phyloP scores from a whole-genome alignment of 2,888 invertebrate species.

The Protodeltote pygarga region DNA sequence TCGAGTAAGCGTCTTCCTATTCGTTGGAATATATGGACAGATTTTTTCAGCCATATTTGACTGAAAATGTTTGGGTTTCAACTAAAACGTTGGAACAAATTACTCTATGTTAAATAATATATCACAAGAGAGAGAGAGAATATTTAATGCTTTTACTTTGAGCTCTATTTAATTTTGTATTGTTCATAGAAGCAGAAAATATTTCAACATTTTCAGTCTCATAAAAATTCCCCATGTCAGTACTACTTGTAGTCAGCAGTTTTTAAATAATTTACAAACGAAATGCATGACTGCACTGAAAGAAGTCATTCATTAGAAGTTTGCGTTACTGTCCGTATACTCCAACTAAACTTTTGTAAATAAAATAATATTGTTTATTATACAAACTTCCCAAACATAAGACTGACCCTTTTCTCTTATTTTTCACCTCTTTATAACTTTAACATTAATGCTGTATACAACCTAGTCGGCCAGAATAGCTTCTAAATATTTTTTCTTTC shows the following conservation, averaged over 20 bases:
- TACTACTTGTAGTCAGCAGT: not conserved
- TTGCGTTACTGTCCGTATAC: constrained; percentile 43
- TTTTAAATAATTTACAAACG: constrained; percentile 19
- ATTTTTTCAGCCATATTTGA: constrained; percentile 41
- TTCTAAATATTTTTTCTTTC: constrained; percentile 75
- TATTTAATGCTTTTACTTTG: too few species aligned
- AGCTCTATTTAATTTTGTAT: constrained; percentile 3
- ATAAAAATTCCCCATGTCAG: constrained; percentile 15
- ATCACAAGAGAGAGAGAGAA: too few species aligned
- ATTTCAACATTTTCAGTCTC: constrained; percentile 8
- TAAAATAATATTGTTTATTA: constrained; percentile 78
- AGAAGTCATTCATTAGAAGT: constrained; percentile 16
- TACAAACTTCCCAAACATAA: constrained; percentile 87
- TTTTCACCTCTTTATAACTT: constrained; percentile 80
- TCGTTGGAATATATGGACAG: constrained; percentile 47
- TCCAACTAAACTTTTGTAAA: constrained; percentile 78
- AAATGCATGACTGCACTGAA: constrained; percentile 21
- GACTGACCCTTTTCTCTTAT: constrained; percentile 86
- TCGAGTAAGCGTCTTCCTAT: constrained; percentile 79
- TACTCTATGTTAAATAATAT: not conserved
- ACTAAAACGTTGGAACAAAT: not conserved
- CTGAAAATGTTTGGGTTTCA: constrained; percentile 10
- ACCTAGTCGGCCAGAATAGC: constrained; percentile 77
- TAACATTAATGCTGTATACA: constrained; percentile 72
- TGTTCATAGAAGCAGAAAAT: not conserved